Conservation (phyloP, 2,888 invertebrate species). For the Xestia rhomboidea region DNA sequence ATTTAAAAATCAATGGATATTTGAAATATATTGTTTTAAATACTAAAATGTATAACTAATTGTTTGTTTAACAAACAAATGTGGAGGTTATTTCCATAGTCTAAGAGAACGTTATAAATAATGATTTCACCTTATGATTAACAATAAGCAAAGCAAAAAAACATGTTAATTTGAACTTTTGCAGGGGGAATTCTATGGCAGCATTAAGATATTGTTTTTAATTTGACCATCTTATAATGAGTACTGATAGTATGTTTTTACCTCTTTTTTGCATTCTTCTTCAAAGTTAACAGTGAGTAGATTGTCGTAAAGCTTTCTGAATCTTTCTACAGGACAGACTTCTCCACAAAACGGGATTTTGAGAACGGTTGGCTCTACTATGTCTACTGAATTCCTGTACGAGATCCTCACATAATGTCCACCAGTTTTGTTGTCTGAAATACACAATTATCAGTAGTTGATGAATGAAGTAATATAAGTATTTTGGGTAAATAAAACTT, state of each 20-base stretch:
- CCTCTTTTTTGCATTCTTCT: constrained; percentile 90
- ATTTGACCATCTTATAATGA: not conserved
- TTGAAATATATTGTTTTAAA: too few species aligned
- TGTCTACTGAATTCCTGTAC: constrained; percentile 92
- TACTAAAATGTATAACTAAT: too few species aligned
- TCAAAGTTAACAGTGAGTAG: constrained; percentile 92
- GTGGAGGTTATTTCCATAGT: too few species aligned
- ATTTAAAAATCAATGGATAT: too few species aligned
- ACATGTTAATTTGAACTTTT: not conserved
- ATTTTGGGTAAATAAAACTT: not conserved
- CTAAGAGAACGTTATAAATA: too few species aligned
- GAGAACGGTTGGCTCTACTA: constrained; percentile 90
- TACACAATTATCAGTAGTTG: constrained; percentile 1
- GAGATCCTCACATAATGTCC: constrained; percentile 86
- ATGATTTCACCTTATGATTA: too few species aligned
- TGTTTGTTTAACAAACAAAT: too few species aligned
- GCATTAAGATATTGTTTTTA: not conserved
- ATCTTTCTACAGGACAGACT: constrained; percentile 91
- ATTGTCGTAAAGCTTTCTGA: constrained; percentile 88
- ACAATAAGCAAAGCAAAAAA: too few species aligned
- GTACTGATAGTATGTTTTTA: constrained; percentile 4
- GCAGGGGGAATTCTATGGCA: not conserved
- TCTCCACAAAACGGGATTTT: constrained; percentile 92
- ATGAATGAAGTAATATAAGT: not conserved
- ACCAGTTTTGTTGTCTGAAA: constrained; percentile 51